Base-by-base conservation (phyloP, 2,797 vertebrate species). In the Sebastolobus altivelis region DNA sequence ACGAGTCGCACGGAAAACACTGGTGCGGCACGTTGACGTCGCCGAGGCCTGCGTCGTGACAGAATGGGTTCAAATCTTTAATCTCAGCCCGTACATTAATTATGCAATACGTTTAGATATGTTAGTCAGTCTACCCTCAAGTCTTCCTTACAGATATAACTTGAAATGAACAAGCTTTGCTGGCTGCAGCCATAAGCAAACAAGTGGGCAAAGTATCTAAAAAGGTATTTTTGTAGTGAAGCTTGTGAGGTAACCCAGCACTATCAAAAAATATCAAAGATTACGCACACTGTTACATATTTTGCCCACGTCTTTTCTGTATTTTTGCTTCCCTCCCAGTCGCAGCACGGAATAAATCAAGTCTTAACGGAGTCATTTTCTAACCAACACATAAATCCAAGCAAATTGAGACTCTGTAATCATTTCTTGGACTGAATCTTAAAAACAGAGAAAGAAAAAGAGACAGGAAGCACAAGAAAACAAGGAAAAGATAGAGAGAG, bases 21-120 rank as follows among this genome's bases (percentile, higher is more conserved):
- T 55, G 25, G 65, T 37, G 65, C 33, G 4, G 61, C 66, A 59
- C 3, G 22, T 3, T 52, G 75, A 56, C 61, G 9, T 73, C 54
- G 25, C 56, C 13, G 58, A 60, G 70, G 29, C 13, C 54, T 3
- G 13, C 16, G 1, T 20, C 16, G 31, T 86, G 89, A 90, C 85
- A 89, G 87, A 91, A 87, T 71, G 68, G 87, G 79, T 87, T 87
- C 72, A 89, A 71, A 80, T 86, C 37, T 63, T 68, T 63, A 65
- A 83, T 86, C 80, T 71, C 58, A 31, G n/a, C 69, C 54, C 22
- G 2, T 46, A 12, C 37, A 72, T 88, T 83, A 83, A 91, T 85
- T 80, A 89, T 67, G 63, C 72, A 85, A 11, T 4, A 58, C 5
- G 20, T 84, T 83, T 72, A 55, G 55, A 67, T 55, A 20, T 9